Base-by-base conservation (phyloP, 2,113 vertebrate genomes). In the Xiphorhynchus elegans region DNA sequence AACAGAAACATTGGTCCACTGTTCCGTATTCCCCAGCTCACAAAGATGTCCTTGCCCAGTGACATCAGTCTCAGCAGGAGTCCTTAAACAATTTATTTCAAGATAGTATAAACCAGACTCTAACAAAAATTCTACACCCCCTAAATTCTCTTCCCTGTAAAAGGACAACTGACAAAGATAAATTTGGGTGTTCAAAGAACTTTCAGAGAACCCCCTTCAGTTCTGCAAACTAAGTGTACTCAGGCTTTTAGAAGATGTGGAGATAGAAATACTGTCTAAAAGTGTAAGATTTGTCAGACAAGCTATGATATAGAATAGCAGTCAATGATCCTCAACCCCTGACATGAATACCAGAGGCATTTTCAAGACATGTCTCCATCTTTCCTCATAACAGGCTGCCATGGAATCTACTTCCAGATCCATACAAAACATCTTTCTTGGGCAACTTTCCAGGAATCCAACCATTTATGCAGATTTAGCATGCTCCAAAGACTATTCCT, bases 251-350 rank as follows among this genome's bases (percentile, higher is more conserved):
- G 14, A 67, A 82, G 68, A 84, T 10, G 13, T 7, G 10, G 25
- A 91, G 29, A 35, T 52, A 17, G 19, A 87, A 89, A 82, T 39
- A 62, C 7, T 28, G 11, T 60, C 44, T 72, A 59, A 64, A 85
- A 60, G 6, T 10, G 2, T 15, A 42, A 42, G 24, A 60, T 44
- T 31, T 2, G 0, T 7, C 5, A 19, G 21, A 52, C 5, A 35
- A 68, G 8, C 11, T 64, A 20, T 35, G 58, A 49, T 68, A 40
- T 0, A 62, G 52, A 73, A 49, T 6, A 60, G 24, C 37, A 55
- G 17, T 10, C 26, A 64, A 46, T 49, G 39, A 68, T 53, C 15
- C 9, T 72, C 14, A 64, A 25, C 3, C 17, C 8, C 10, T 31
- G 28, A 56, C 19, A 13, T 18, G 6, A 79, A 72, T 55, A 79